phyloP scores from a whole-genome alignment of 2,113 vertebrate species.

The Reinhardtius hippoglossoides region DNA sequence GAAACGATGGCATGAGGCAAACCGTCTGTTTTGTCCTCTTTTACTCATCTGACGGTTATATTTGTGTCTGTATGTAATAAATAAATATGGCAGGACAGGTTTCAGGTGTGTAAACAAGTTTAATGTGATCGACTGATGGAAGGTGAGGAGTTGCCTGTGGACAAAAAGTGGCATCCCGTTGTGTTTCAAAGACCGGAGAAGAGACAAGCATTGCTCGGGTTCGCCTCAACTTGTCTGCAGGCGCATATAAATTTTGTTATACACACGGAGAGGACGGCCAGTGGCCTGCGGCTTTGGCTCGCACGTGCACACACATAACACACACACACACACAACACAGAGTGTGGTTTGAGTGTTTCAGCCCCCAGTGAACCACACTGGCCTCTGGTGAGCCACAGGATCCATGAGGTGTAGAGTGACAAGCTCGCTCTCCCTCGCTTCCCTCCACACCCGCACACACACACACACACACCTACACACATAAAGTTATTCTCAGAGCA shows the following conservation, averaged over 20 bases:
- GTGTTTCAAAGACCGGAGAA: slow-evolving; percentile 12
- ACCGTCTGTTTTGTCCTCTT: no score
- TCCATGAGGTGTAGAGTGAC: slow-evolving; percentile 78
- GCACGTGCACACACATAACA: background rate
- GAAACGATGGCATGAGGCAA: no score
- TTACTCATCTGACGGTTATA: no score
- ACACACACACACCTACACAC: background rate
- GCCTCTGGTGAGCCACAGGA: slow-evolving; percentile 81
- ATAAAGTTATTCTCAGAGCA: background rate
- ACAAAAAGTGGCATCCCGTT: background rate
- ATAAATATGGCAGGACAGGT: no score
- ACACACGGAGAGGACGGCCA: slow-evolving; percentile 25
- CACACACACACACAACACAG: slow-evolving; percentile 4
- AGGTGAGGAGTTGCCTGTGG: background rate
- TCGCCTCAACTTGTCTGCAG: slow-evolving; percentile 4
- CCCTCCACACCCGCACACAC: slow-evolving; percentile 3
- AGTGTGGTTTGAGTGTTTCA: slow-evolving; percentile 79
- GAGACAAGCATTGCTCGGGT: background rate
- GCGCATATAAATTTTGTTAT: slow-evolving; percentile 45
- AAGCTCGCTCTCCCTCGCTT: slow-evolving; percentile 27
- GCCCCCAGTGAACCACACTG: slow-evolving; percentile 79
- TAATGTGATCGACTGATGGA: no score
- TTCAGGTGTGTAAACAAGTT: no score
- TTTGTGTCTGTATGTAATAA: no score
- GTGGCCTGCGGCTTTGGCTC: slow-evolving; percentile 59